Percentiles rank a stretch among this genome's conserved stretches.
Conservation (phyloP, 2,797 vertebrate species). For the Eidolon dupreanum region DNA sequence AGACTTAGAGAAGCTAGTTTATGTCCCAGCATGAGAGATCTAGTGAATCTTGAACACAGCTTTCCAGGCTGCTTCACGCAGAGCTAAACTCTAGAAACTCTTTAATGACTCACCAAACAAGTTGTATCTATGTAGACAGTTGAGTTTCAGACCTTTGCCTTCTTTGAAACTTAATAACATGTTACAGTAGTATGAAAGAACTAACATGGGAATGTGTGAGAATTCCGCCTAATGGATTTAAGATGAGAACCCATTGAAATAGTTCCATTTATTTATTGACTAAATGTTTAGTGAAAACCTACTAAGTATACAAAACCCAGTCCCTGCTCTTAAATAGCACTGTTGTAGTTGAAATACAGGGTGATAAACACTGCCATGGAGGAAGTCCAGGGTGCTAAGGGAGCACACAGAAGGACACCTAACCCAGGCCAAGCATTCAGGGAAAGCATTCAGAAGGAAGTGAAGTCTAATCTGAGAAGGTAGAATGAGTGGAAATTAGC, state of each 20-base stretch:
- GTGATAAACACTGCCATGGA: background rate
- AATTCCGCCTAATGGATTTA: background rate
- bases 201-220: background rate
- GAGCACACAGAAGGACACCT: background rate
- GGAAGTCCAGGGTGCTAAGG: background rate
- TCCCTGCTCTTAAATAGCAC: background rate
- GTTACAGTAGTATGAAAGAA: background rate
- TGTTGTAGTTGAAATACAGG: background rate
- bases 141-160: background rate
- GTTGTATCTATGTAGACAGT: background rate
- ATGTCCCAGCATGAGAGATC: background rate
- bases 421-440: background rate
- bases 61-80: background rate
- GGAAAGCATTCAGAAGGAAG: background rate
- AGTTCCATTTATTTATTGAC: background rate
- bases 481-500: background rate
- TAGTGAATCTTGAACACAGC: background rate
- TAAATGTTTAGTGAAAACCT: background rate
- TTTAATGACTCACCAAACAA: background rate
- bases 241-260: background rate
- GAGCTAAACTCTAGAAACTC: background rate
- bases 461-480: background rate
- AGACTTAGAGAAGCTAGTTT: background rate
- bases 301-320: background rate
- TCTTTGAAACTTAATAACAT: background rate